Conservation (phyloP, 2,888 invertebrate genomes). For the Synergus itoensis region DNA sequence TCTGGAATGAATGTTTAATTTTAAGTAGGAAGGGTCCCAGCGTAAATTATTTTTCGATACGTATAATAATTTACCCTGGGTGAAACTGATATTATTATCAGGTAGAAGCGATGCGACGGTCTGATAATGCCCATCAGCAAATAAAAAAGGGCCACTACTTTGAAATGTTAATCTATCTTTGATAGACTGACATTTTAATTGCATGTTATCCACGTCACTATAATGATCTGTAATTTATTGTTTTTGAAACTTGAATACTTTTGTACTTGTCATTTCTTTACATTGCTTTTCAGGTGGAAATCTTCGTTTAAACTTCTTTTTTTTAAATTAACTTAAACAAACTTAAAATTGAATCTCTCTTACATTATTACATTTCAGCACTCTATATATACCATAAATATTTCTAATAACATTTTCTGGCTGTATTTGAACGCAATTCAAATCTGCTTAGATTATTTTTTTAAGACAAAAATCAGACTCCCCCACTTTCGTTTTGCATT, state of each 20-base stretch:
- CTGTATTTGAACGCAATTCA: background rate
- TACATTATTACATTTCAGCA: background rate
- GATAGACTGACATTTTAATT: background rate
- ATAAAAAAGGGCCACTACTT: background rate
- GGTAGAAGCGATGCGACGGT: background rate
- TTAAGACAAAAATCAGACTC: background rate
- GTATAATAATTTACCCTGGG: background rate
- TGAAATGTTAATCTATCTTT: background rate
- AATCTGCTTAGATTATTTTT: background rate
- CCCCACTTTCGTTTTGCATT: background rate
- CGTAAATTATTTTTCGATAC: background rate
- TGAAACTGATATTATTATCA: background rate
- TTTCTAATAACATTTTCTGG: background rate
- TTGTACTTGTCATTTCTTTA: background rate
- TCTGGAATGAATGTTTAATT: background rate
- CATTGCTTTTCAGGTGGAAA: background rate
- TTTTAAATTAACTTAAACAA: background rate
- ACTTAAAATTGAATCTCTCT: background rate
- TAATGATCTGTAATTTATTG: background rate
- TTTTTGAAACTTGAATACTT: background rate
- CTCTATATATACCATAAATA: background rate
- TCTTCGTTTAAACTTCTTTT: background rate
- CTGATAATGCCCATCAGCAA: background rate
- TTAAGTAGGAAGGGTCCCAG: background rate
- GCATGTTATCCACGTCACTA: background rate